Percentiles rank a stretch among this genome's conserved stretches.
Evolutionary conservation across 2,113 vertebrate genomes (phyloP).

Genomic region (Nannobrachium achirus): DNA sequence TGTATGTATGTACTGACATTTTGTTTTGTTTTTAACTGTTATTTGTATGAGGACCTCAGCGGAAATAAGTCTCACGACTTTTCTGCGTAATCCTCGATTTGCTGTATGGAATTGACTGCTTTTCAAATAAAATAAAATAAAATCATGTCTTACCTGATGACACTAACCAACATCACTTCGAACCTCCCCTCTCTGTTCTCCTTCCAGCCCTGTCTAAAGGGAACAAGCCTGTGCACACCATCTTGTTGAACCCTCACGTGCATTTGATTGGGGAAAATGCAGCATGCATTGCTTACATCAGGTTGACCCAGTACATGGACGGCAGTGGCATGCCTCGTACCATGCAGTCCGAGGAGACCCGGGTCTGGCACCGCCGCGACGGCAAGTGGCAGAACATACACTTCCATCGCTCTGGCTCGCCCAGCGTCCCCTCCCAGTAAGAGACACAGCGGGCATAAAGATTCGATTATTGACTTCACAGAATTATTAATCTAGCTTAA

Average conservation of each 20-base stretch:
- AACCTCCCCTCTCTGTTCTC: constrained; percentile 17
- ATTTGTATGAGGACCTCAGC: no score
- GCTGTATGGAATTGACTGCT: no score
- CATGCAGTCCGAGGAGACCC: constrained; percentile 97
- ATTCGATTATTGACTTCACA: neutral
- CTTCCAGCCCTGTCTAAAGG: constrained; percentile 91
- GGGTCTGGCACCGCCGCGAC: constrained; percentile 96
- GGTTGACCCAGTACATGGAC: constrained; percentile 97
- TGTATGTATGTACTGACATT: no score
- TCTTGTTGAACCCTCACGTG: constrained; percentile 96
- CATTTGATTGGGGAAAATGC: constrained; percentile 96
- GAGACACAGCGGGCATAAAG: constrained; percentile 33
- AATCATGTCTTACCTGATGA: no score
- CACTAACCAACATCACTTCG: neutral
- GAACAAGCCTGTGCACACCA: constrained; percentile 96
- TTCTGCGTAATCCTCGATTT: no score
- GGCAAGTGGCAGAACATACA: constrained; percentile 99
- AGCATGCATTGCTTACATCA: constrained; percentile 94
- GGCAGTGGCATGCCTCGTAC: constrained; percentile 90
- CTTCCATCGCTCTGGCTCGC: constrained; percentile 96
- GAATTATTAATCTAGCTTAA: no score
- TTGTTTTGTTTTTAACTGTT: no score
- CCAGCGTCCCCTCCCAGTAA: constrained; percentile 93
- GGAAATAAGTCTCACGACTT: no score
- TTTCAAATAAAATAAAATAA: no score